Evolutionary conservation across 2,888 invertebrate species (phyloP).

Genomic region (Folsomia candida): DNA sequence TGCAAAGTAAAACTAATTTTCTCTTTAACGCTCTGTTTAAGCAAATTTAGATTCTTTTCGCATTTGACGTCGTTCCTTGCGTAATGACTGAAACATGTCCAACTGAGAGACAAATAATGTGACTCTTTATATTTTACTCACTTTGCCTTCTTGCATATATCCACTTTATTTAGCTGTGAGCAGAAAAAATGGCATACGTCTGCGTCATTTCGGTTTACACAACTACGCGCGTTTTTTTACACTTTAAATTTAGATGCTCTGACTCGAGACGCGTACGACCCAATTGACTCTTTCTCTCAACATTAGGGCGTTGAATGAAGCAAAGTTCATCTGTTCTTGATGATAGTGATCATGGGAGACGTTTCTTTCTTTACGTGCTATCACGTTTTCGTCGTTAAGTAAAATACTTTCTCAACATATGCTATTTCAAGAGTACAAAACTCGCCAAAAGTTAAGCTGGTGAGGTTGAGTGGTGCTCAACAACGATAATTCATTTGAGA

Average conservation of each 20-base stretch:
- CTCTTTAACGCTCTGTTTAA: background rate
- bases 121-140: too few species aligned
- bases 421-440: background rate
- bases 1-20: background rate
- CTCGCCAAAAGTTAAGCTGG: background rate
- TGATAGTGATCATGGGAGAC: conserved; percentile 18
- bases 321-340: conserved; percentile 6
- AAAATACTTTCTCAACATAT: background rate
- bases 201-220: background rate
- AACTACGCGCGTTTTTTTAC: background rate
- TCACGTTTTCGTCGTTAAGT: conserved; percentile 11
- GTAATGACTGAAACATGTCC: background rate
- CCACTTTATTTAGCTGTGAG: too few species aligned
- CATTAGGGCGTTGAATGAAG: background rate
- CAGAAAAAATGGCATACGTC: too few species aligned
- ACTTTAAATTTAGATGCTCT: background rate
- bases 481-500: background rate
- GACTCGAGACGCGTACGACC: background rate
- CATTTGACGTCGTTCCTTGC: background rate
- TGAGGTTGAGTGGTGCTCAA: background rate
- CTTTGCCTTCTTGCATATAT: too few species aligned
- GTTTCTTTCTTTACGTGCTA: conserved; percentile 17
- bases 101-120: too few species aligned
- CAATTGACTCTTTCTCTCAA: background rate
- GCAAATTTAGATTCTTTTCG: background rate